A percentile compares a stretch with the other conserved stretches of the same genome.
Conservation (phyloP, 35 echinoderm and acorn worm species). For the Anneissia japonica region DNA sequence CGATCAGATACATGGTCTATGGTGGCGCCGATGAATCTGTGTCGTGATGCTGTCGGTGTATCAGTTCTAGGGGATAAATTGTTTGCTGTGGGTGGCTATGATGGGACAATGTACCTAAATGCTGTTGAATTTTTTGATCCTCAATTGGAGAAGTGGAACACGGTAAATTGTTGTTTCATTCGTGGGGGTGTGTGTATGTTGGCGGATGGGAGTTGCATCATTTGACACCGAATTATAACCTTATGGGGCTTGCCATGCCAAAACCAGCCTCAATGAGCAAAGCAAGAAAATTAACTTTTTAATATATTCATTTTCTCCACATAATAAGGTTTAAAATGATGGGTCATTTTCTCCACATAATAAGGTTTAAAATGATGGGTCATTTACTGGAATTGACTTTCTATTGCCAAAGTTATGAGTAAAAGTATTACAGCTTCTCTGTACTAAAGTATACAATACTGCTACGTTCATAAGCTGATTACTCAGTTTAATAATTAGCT, state of each 20-base stretch:
- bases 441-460: no score
- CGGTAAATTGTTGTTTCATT: slow-evolving; percentile 33
- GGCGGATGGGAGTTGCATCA: not conserved
- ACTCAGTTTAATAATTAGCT: no score
- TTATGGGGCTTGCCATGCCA: not conserved
- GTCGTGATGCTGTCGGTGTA: slow-evolving; percentile 87
- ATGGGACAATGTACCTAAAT: slow-evolving; percentile 75
- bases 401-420: no score
- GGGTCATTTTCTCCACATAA: no score
- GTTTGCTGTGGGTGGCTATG: slow-evolving; percentile 91
- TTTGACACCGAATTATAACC: not conserved
- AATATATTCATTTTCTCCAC: not conserved
- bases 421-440: no score
- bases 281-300: no score
- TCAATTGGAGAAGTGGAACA: slow-evolving; percentile 59
- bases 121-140: slow-evolving; percentile 91
- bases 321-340: not conserved
- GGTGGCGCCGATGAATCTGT: slow-evolving; percentile 83
- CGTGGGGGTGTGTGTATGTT: not conserved
- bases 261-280: no score
- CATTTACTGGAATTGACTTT: no score
- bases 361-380: no score
- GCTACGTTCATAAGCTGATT: no score
- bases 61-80: slow-evolving; percentile 79
- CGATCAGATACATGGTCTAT: slow-evolving; percentile 74